Conservation (phyloP, 2,113 vertebrate genomes). For the Amphilophus citrinellus region DNA sequence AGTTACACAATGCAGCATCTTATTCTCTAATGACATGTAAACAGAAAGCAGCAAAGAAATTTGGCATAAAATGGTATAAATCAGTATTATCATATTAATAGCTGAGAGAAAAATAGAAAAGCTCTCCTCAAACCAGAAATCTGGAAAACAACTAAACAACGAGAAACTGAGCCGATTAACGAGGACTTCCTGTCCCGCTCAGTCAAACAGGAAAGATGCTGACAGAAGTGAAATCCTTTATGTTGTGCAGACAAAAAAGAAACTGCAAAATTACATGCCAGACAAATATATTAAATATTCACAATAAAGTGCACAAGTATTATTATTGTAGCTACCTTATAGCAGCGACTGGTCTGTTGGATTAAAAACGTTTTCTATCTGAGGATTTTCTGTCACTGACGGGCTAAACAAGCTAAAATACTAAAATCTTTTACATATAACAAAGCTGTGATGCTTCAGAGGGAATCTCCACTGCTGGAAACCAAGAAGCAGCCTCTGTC, state of each 20-base stretch:
- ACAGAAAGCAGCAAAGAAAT: accelerated
- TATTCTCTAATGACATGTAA: background rate
- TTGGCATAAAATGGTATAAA: accelerated
- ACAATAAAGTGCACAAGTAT: too few relatives aligned
- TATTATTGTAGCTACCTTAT: too few relatives aligned
- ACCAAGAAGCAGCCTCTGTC: background rate
- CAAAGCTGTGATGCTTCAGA: too few relatives aligned
- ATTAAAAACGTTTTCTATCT: background rate
- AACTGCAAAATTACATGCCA: background rate
- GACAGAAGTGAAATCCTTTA: too few relatives aligned
- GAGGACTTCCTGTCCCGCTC: too few relatives aligned
- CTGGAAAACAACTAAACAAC: background rate
- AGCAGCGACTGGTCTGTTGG: accelerated
- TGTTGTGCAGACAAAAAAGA: background rate
- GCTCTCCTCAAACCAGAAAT: background rate
- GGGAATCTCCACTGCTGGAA: too few relatives aligned
- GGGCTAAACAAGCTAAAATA: too few relatives aligned
- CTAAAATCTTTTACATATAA: too few relatives aligned
- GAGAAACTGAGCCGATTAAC: background rate
- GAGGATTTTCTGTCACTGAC: background rate
- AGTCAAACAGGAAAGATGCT: background rate
- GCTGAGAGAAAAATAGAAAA: background rate
- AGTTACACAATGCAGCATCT: accelerated
- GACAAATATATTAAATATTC: too few relatives aligned
- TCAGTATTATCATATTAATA: accelerated